Evolutionary conservation across 2,888 invertebrate genomes (phyloP), one percentile per base, ranked within the genome.

Genomic region (Vannuccia rotundouncinata): DNA sequence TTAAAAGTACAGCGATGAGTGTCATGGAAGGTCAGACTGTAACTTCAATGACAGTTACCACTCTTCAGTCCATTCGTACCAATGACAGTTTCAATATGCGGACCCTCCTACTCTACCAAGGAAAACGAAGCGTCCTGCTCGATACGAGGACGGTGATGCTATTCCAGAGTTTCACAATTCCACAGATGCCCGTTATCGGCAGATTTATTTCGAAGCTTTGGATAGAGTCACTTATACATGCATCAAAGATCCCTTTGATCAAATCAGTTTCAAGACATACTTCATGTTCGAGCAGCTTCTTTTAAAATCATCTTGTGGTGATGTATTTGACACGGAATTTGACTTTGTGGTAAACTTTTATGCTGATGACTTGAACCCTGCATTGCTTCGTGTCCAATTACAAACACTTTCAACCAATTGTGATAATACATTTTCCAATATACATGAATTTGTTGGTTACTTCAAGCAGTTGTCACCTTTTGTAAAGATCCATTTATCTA

Each of bases 301-400:
- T 30, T 31, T 75, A n/a, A 75, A 75, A 75, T 27, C 76, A 66
- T 66, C 66, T 66, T 66, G 66, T 66, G 66, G 66, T 66, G 66
- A 66, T 66, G 66, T 27, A 66, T 66, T 66, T 66, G 66, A 66
- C 66, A 66, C 22, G 66, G 66, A 66, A 66, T 66, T 66, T 66
- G 66, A 66, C 66, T 66, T 66, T 66, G 66, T 66, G 66, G 66
- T 66, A 66, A 66, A 66, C 66, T 66, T 13, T 66, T 66, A 66
- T 66, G 66, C 66, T 66, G 66, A 66, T 66, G 66, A 66, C 66
- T 66, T 66, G 66, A 66, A 66, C 5, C 25, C 66, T 66, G 66
- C 66, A 66, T 66, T 22, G 66, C 66, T 66, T 66, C 66, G 66
- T 66, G 66, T 66, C 66, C 17, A 66, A 66, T 66, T 66, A 66